Base-by-base conservation (phyloP, 1,140 invertebrate species). In the Chymomyza costata region DNA sequence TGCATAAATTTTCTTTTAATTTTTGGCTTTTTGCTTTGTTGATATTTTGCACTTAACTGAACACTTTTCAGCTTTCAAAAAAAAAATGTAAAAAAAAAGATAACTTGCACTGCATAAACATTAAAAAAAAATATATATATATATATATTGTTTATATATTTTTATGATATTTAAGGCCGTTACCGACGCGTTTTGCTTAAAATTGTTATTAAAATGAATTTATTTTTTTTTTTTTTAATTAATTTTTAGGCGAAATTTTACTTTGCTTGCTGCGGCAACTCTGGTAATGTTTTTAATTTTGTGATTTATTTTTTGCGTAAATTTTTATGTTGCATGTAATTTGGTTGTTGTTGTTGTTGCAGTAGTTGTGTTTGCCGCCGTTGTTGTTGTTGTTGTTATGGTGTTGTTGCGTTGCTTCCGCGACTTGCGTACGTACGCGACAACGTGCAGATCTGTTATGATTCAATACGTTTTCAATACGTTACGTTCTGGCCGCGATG, bases 401-500 rank as follows among this genome's bases (percentile, higher is more conserved):
- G 17, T 64, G 70, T 16, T 38, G 35, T 38, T 38, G 35, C 35
- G 35, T 14, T 38, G 35, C 63, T 80, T 80, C 73, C 73, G 73
- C 73, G 74, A 67, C 62, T 69, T 80, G 74, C 73, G 73, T 80
- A 80, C 68, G 74, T 73, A 69, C 73, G 74, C 73, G 73, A 80
- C 73, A 80, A 80, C 73, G 73, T 80, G 73, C 73, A 68, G 73
- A 80, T 80, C 73, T 80, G 73, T 80, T 80, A 80, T 80, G 73
- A 80, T 80, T 80, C 73, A 78, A 78, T 78, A 78, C 71, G 73
- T 67, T 71, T 76, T 80, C 73, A 64, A 78, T 78, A 80, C 68
- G 73, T 80, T 63, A 58, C 54, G 59, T 53, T 80, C 37, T 37
- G 32, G 46, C 46, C 46, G 35, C 14, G 46, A 16, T 17, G 28